phyloP scores from a whole-genome alignment of 2,113 vertebrate genomes.

The Agelaius phoeniceus region DNA sequence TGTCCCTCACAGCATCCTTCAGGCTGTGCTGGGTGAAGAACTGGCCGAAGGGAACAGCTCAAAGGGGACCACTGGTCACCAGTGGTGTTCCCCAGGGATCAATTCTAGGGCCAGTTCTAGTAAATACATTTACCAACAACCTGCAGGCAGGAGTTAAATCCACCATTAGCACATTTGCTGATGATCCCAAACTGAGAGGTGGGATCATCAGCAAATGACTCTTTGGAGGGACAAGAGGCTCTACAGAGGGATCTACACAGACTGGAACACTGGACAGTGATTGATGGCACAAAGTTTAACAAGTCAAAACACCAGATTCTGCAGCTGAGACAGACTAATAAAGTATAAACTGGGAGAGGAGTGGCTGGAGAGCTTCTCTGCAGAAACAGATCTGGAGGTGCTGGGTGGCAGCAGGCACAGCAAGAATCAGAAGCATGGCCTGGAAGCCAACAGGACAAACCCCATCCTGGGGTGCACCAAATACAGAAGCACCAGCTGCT shows the following conservation, averaged over 20 bases:
- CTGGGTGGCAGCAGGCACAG: background rate
- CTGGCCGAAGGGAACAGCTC: background rate
- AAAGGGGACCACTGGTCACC: rapidly evolving
- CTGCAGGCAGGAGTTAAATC: background rate
- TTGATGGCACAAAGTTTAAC: background rate
- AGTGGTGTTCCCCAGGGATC: background rate
- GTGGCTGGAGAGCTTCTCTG: background rate
- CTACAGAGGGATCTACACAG: background rate
- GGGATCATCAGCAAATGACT: background rate
- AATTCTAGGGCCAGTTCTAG: background rate
- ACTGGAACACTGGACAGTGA: background rate
- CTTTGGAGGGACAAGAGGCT: background rate
- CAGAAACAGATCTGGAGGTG: background rate
- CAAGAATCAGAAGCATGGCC: background rate
- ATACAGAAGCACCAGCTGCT: background rate
- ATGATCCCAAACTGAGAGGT: background rate
- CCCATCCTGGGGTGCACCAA: background rate
- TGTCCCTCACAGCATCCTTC: background rate
- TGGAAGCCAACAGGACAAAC: background rate
- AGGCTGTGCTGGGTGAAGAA: background rate
- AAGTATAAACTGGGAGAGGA: background rate
- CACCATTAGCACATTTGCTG: background rate
- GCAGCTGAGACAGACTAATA: background rate
- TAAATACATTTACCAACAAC: background rate
- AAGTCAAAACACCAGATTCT: background rate